These are phyloP conservation scores for Grallaria varia DNA, from an alignment of 2,113 vertebrate genomes.

Conservation along the genomic window DNA sequence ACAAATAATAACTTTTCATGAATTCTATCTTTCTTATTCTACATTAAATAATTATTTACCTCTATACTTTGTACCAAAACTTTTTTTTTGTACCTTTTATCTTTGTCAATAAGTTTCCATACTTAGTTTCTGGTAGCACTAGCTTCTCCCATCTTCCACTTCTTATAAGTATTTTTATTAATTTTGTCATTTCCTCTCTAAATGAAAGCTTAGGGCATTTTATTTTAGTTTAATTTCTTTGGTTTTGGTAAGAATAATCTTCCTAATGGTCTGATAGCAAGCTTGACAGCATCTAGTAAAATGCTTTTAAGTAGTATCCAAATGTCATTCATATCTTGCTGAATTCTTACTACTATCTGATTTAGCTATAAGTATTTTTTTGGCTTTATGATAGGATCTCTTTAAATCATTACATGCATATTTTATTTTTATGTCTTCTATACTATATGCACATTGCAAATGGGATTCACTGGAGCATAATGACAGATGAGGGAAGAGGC, in stretches of 20 bases:
- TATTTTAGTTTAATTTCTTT: background rate
- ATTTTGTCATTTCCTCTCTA: background rate
- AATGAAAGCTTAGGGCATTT: background rate
- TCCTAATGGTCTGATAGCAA: background rate
- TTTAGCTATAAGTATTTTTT: background rate
- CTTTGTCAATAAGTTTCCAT: background rate
- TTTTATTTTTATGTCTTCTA: background rate
- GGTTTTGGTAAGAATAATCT: background rate
- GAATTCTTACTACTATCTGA: background rate
- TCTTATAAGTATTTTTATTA: background rate
- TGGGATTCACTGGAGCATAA: background rate
- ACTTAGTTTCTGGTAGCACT: background rate
- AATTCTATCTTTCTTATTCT: background rate
- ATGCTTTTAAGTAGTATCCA: background rate
- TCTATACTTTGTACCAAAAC: background rate
- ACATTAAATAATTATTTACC: background rate
- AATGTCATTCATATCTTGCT: background rate
- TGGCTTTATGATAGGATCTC: background rate
- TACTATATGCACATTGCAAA: background rate
- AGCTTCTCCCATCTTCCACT: background rate
- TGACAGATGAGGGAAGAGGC: background rate
- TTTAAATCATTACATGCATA: background rate
- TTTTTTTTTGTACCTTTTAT: background rate
- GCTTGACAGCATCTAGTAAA: background rate
- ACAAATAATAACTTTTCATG: rapidly evolving